Percentiles rank a stretch among this genome's conserved stretches.
These are phyloP conservation scores for Smutsia temminckii DNA, from an alignment of 2,797 vertebrate genomes.

Conservation along the genomic window DNA sequence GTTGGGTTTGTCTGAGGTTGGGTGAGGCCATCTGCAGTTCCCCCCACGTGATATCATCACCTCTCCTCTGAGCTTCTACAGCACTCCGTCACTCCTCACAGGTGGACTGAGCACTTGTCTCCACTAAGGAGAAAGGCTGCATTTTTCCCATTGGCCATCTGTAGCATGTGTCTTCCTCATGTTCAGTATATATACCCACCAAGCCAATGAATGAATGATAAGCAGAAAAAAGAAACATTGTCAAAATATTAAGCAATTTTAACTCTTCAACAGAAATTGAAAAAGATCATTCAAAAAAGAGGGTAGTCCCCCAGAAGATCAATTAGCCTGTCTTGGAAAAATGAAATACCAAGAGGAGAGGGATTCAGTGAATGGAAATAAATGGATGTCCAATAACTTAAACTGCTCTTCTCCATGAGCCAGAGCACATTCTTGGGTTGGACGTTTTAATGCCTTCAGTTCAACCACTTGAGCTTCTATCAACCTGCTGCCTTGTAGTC, in stretches of 20 bases:
- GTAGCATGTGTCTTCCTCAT: neutral
- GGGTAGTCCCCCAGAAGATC: neutral
- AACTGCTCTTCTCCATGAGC: neutral
- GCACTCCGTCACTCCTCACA: neutral
- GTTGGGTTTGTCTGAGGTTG: neutral
- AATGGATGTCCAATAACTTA: neutral
- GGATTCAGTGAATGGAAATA: neutral
- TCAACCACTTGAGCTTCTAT: neutral
- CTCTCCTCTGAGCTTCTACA: neutral
- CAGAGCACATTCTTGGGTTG: neutral
- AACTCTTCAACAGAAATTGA: neutral
- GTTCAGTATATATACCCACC: neutral
- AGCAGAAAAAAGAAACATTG: neutral
- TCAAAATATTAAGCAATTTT: neutral
- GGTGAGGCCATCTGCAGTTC: neutral
- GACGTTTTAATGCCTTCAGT: neutral
- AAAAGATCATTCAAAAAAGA: neutral
- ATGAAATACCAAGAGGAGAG: neutral
- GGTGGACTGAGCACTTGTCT: neutral
- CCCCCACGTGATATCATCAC: neutral
- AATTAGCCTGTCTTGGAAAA: neutral
- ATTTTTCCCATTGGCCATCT: neutral
- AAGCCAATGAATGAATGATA: neutral
- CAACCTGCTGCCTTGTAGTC: neutral
- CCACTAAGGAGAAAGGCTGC: neutral